Conservation (phyloP, 2,888 invertebrate genomes). For the Gastracanthus pulcherrimus region DNA sequence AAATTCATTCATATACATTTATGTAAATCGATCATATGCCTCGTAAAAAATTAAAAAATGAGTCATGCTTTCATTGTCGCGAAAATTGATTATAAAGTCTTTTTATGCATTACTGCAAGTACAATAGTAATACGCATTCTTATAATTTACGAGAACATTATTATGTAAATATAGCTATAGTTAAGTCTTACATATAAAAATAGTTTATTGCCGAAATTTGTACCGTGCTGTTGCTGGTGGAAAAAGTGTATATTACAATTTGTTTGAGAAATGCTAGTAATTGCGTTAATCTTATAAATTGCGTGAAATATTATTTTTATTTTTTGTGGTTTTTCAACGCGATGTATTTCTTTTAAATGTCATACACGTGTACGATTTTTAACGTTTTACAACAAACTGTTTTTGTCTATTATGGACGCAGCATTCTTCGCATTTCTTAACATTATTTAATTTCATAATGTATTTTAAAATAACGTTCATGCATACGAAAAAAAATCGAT, state of each 20-base stretch:
- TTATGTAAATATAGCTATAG: constrained; percentile 19
- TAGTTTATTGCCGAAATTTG: constrained; percentile 23
- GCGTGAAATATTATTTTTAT: neutral
- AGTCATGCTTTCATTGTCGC: neutral
- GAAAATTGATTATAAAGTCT: neutral
- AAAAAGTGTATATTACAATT: constrained; percentile 23
- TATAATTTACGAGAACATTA: constrained; percentile 8
- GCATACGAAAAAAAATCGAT: neutral
- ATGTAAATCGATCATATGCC: neutral
- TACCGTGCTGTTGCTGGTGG: constrained; percentile 5
- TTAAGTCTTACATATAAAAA: constrained; percentile 17
- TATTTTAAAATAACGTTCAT: neutral
- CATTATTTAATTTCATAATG: neutral
- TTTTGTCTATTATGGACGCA: neutral
- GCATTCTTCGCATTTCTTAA: neutral
- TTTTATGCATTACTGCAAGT: neutral
- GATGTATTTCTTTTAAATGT: neutral
- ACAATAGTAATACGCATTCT: neutral
- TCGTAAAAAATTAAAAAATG: constrained; percentile 5
- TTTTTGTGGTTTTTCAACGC: neutral
- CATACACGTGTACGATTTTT: neutral
- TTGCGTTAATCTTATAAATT: neutral
- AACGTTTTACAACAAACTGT: neutral
- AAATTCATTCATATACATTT: neutral
- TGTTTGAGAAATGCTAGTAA: neutral